A percentile compares a stretch with the other conserved stretches of the same genome.
Evolutionary conservation across 2,797 vertebrate species (phyloP).

Genomic region (Sciurus carolinensis): DNA sequence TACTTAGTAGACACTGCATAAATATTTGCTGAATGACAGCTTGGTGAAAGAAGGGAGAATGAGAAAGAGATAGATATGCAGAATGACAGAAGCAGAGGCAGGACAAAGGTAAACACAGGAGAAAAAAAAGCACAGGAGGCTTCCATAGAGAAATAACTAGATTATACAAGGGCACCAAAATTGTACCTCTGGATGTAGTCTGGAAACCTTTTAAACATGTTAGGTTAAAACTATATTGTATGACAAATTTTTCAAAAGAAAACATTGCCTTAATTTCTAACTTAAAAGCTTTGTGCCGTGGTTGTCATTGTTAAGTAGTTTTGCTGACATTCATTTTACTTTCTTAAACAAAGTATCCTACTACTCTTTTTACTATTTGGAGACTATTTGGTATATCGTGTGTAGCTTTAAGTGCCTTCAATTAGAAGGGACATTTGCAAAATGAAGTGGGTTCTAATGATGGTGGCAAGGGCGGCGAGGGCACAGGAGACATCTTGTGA

Average conservation of each 20-base stretch:
- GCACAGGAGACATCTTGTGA: neutral
- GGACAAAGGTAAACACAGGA: neutral
- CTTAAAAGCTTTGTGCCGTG: neutral
- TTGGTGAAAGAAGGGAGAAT: slow-evolving; percentile 3
- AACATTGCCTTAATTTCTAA: neutral
- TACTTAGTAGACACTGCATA: neutral
- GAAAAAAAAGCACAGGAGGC: neutral
- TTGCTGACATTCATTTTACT: slow-evolving; percentile 30
- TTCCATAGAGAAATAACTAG: slow-evolving; percentile 11
- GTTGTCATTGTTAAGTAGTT: neutral
- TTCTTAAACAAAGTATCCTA: slow-evolving; percentile 54
- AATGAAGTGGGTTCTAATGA: neutral
- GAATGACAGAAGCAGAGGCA: neutral
- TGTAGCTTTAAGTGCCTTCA: neutral
- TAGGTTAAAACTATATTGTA: neutral
- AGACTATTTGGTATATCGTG: neutral
- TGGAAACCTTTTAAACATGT: slow-evolving; percentile 15
- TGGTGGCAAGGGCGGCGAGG: neutral
- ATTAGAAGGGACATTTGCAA: neutral
- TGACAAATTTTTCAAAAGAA: neutral
- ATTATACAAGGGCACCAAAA: neutral
- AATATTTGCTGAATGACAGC: slow-evolving; percentile 3
- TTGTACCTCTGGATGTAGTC: neutral
- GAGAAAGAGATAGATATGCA: neutral
- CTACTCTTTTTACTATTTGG: neutral